Percentiles rank a stretch among this genome's conserved stretches.
Evolutionary conservation across 2,797 vertebrate genomes (phyloP).

Genomic region (Epinephelus malabaricus): DNA sequence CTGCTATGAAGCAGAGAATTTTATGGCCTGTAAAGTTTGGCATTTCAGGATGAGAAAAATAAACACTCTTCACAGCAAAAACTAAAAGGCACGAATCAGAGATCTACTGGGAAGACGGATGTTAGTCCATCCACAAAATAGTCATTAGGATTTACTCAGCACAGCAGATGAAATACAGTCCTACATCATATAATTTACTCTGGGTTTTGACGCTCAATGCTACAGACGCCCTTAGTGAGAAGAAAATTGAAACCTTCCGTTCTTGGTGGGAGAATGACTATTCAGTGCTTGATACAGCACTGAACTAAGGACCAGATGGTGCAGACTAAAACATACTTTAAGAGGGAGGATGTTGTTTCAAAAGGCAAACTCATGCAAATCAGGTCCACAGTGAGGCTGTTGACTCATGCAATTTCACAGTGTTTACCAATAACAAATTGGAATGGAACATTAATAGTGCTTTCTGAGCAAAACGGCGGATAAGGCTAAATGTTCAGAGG

Average conservation of each 20-base stretch:
- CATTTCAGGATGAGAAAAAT: slow-evolving; percentile 69
- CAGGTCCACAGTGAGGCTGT: slow-evolving; percentile 73
- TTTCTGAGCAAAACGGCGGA: slow-evolving; percentile 70
- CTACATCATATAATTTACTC: slow-evolving; percentile 68
- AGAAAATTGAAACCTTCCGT: slow-evolving; percentile 76
- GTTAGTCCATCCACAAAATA: slow-evolving; percentile 67
- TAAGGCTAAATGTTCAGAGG: slow-evolving; percentile 71
- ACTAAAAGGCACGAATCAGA: slow-evolving; percentile 59
- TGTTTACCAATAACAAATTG: slow-evolving; percentile 85
- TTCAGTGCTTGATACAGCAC: slow-evolving; percentile 58
- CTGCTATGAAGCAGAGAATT: slow-evolving; percentile 57
- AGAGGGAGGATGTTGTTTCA: slow-evolving; percentile 75
- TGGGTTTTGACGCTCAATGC: slow-evolving; percentile 46
- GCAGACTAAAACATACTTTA: slow-evolving; percentile 74
- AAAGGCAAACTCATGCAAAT: slow-evolving; percentile 81
- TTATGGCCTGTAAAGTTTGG: slow-evolving; percentile 70
- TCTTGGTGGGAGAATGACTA: slow-evolving; percentile 64
- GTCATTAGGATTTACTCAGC: slow-evolving; percentile 66
- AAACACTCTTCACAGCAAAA: slow-evolving; percentile 62
- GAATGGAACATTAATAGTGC: slow-evolving; percentile 76
- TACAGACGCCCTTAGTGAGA: slow-evolving; percentile 56
- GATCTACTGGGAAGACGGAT: slow-evolving; percentile 61
- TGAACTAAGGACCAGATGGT: slow-evolving; percentile 78
- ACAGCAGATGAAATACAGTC: slow-evolving; percentile 58
- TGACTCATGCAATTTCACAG: slow-evolving; percentile 79